Evolutionary conservation across 2,888 invertebrate genomes (phyloP), one percentile per base, ranked within the genome.

Genomic region (Lypha dubia): DNA sequence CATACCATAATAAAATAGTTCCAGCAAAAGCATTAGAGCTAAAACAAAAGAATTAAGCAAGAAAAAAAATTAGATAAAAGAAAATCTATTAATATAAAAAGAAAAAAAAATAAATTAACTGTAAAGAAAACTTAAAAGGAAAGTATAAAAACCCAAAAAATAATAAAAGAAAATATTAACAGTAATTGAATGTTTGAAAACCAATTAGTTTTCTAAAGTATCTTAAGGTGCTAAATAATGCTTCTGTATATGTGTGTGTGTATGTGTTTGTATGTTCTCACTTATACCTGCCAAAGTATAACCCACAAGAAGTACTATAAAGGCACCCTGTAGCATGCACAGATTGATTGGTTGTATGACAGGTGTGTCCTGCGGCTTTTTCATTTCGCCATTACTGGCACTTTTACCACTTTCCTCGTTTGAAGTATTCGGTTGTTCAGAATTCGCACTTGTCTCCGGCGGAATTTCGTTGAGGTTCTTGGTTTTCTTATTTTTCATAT

Each of bases 251-350:
- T 17, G 32, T 49, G 13, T 13, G 41, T 35, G 35, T 35, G 35
- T 35, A 9, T 35, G 35, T 35, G 35, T 35, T 7, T 35, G 3
- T 38, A 11, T 38, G 35, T 38, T 6, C 11, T 22, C 9, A 28
- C 28, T 56, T 32, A n/a, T 62, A 92, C 92, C 89, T 88, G 95
- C 94, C 60, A 94, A 88, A 9, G 93, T 89, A 88, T 94, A 93
- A 28, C 96, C 96, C 62, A 95, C 93, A 9, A 94, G 92, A 8
- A 96, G 93, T 49, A 95, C 93, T 89, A 95, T 95, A 90, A 96
- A 96, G 6, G 95, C 95, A 5, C 96, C 96, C 84, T 95, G 95
- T 0, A 96, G 90, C 94, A 95, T 96, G 88, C 94, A 94, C 76
- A 96, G 92, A 67, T 94, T 95, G 15, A 96, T 94, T 0, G 96